Evolutionary conservation across 2,113 vertebrate species (phyloP).

Genomic region (Zosterops borbonicus): DNA sequence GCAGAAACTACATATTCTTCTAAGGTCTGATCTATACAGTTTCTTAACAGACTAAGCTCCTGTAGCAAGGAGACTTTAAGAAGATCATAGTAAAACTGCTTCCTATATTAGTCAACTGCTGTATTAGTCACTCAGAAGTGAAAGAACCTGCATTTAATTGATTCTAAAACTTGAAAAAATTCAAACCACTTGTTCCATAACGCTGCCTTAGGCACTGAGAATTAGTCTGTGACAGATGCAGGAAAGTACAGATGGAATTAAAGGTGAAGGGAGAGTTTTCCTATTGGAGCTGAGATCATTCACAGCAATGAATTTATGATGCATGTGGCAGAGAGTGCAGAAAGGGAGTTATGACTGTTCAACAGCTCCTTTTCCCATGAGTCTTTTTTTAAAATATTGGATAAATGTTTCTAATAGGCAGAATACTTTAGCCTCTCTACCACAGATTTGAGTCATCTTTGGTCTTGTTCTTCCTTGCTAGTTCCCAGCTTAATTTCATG

Average conservation of each 20-base stretch:
- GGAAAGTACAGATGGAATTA: not conserved
- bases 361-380: not conserved
- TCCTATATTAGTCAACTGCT: not conserved
- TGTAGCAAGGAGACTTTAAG: not conserved
- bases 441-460: not conserved
- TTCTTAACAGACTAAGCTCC: not conserved
- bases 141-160: not conserved
- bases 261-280: not conserved
- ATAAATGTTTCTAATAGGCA: not conserved
- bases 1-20: not conserved
- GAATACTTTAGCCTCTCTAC: not conserved
- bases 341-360: not conserved
- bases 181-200: not conserved
- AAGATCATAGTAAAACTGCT: not conserved
- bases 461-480: not conserved
- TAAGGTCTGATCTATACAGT: not conserved
- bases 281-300: not conserved
- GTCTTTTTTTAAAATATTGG: not conserved
- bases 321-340: not conserved
- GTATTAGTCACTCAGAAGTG: not conserved
- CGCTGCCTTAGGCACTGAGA: not conserved
- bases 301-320: not conserved
- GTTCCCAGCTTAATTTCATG: not conserved
- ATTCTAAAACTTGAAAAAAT: conserved; percentile 10
- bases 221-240: not conserved